These are phyloP conservation scores for Leptarthrus brevirostris DNA, from an alignment of 2,888 invertebrate genomes.

Conservation along the genomic window DNA sequence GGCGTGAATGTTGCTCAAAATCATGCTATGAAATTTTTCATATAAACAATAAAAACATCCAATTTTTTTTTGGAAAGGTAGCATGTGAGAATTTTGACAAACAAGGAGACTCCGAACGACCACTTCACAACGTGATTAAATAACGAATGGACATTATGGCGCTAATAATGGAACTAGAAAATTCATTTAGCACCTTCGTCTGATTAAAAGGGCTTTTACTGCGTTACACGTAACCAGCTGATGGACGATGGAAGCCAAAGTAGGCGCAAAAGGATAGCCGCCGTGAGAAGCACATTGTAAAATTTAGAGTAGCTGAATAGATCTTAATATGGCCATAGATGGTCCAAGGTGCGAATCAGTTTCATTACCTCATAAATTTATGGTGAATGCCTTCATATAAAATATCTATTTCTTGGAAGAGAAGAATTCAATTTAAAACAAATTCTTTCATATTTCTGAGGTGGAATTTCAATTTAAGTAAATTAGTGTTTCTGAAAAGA, in stretches of 20 bases:
- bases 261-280: not conserved
- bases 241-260: not conserved
- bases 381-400: too few relatives aligned
- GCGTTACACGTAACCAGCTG: conserved; percentile 7
- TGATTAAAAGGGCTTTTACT: conserved; percentile 28
- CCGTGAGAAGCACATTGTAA: not conserved
- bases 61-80: conserved; percentile 1
- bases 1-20: conserved; percentile 30
- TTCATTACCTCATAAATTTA: conserved; percentile 1
- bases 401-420: conserved; percentile 47
- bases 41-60: conserved; percentile 9
- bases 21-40: conserved; percentile 17
- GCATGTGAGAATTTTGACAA: conserved; percentile 46
- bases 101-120: conserved; percentile 10
- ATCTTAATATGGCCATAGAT: not conserved
- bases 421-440: not conserved
- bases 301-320: not conserved
- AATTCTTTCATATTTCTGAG: too few relatives aligned
- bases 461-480: too few relatives aligned
- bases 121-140: not conserved
- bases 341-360: conserved; percentile 24
- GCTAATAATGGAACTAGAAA: conserved; percentile 29
- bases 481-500: too few relatives aligned
- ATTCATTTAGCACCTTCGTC: conserved; percentile 38
- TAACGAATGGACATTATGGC: conserved; percentile 17